Conservation (phyloP, 2,797 vertebrate species). For the Sylvia borin region DNA sequence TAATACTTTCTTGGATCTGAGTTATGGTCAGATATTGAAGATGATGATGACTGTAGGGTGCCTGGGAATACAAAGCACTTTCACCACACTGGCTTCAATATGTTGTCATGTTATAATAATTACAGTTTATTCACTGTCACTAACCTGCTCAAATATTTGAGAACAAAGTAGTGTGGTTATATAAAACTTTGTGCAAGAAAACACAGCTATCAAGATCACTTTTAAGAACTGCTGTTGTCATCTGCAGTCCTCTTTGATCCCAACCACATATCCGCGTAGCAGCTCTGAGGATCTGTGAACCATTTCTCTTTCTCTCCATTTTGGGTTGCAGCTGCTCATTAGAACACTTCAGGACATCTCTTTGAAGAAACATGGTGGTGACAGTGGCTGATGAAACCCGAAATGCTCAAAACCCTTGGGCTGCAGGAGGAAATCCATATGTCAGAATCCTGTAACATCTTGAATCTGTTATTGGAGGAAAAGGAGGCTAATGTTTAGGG, state of each 20-base stretch:
- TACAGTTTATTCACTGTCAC: conserved; percentile 18
- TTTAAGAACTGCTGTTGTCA: conserved; percentile 6
- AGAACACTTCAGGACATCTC: conserved; percentile 25
- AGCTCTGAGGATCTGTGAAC: conserved; percentile 54
- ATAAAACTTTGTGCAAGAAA: conserved; percentile 17
- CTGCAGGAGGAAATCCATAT: conserved; percentile 40
- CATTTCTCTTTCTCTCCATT: conserved; percentile 53
- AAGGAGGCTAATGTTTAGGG: neutral
- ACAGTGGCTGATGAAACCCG: conserved; percentile 44
- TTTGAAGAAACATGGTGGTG: conserved; percentile 47
- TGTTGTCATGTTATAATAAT: conserved; percentile 19
- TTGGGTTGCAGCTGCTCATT: conserved; percentile 38
- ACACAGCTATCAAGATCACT: neutral
- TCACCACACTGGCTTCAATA: conserved; percentile 15
- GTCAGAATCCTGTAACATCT: conserved; percentile 36
- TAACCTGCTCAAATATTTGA: conserved; percentile 46
- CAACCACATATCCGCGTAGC: neutral
- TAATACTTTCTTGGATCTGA: conserved; percentile 3
- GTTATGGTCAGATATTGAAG: conserved; percentile 5
- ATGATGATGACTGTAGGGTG: neutral
- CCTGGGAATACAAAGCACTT: conserved; percentile 45
- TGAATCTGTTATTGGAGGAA: conserved; percentile 5
- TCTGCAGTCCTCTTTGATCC: conserved; percentile 44
- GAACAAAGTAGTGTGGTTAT: conserved; percentile 50
- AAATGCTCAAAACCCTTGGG: conserved; percentile 47